phyloP scores from a whole-genome alignment of 2,113 vertebrate genomes.

The Thermophis baileyi region DNA sequence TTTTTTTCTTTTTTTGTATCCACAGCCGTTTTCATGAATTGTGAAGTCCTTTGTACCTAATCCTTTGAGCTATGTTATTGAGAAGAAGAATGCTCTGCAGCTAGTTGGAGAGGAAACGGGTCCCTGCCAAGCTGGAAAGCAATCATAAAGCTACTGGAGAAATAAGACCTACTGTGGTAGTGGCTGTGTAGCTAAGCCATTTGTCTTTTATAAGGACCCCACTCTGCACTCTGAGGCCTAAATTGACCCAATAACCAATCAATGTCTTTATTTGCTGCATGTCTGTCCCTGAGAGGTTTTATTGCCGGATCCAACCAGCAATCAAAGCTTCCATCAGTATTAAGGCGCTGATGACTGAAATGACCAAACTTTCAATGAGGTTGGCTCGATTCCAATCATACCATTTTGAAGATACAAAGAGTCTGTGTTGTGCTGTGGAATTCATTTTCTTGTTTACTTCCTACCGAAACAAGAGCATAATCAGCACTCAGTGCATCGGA shows the following conservation, averaged over 20 bases:
- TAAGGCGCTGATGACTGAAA: slow-evolving; percentile 76
- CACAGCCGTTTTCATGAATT: slow-evolving; percentile 81
- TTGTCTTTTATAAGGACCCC: slow-evolving; percentile 74
- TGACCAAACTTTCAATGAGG: slow-evolving; percentile 72
- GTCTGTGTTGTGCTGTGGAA: slow-evolving; percentile 81
- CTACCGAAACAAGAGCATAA: slow-evolving; percentile 85
- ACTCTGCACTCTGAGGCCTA: slow-evolving; percentile 73
- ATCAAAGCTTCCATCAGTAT: slow-evolving; percentile 77
- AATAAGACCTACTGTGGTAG: slow-evolving; percentile 72
- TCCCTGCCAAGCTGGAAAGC: slow-evolving; percentile 73
- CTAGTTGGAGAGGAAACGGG: slow-evolving; percentile 68
- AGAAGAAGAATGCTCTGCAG: slow-evolving; percentile 69
- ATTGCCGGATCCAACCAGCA: slow-evolving; percentile 70
- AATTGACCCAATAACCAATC: slow-evolving; percentile 83
- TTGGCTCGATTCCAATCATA: slow-evolving; percentile 76
- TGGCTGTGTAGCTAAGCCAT: slow-evolving; percentile 79
- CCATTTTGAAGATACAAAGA: slow-evolving; percentile 84
- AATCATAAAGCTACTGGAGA: slow-evolving; percentile 74
- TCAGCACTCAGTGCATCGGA: slow-evolving; percentile 80
- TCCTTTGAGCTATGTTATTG: slow-evolving; percentile 75
- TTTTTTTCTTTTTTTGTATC: slow-evolving; percentile 69
- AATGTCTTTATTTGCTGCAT: slow-evolving; percentile 81
- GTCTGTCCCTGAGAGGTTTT: slow-evolving; percentile 75
- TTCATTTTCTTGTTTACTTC: slow-evolving; percentile 90
- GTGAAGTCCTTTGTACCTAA: slow-evolving; percentile 75